These are phyloP conservation scores for Triplophysa bombifrons DNA, from an alignment of 2,797 vertebrate species.

Conservation along the genomic window DNA sequence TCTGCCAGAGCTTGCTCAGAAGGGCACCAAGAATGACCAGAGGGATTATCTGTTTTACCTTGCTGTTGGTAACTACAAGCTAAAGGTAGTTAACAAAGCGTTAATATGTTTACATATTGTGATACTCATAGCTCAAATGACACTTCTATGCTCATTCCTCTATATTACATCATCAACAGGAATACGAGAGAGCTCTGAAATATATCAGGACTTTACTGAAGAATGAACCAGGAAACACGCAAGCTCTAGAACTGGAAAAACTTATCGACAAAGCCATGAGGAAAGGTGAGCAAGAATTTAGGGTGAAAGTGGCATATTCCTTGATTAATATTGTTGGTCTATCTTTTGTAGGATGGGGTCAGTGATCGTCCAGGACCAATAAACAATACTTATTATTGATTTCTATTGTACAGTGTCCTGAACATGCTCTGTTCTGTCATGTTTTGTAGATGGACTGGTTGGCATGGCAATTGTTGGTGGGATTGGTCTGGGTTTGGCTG, in stretches of 20 bases:
- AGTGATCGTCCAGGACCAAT: no score
- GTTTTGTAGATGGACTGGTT: conserved; percentile 81
- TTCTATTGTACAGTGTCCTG: background rate
- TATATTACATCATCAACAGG: conserved; percentile 65
- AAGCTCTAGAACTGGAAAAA: conserved; percentile 85
- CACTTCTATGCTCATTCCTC: background rate
- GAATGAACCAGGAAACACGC: conserved; percentile 87
- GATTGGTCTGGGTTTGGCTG: conserved; percentile 84
- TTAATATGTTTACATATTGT: background rate
- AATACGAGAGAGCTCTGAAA: conserved; percentile 87
- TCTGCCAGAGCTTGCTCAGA: conserved; percentile 80
- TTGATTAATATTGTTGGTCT: no score
- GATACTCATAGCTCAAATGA: background rate
- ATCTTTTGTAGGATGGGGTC: no score
- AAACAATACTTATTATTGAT: no score
- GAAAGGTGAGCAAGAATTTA: conserved; percentile 78
- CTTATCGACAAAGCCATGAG: conserved; percentile 89
- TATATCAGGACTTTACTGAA: conserved; percentile 82
- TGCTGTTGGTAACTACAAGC: conserved; percentile 85
- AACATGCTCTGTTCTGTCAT: conserved; percentile 15
- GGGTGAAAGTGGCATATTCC: no score
- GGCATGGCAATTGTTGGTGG: conserved; percentile 92
- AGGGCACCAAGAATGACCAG: conserved; percentile 84
- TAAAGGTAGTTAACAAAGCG: conserved; percentile 75
- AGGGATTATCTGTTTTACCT: conserved; percentile 90